Evolutionary conservation across 2,113 vertebrate genomes (phyloP).

Genomic region (Salvelinus alpinus): DNA sequence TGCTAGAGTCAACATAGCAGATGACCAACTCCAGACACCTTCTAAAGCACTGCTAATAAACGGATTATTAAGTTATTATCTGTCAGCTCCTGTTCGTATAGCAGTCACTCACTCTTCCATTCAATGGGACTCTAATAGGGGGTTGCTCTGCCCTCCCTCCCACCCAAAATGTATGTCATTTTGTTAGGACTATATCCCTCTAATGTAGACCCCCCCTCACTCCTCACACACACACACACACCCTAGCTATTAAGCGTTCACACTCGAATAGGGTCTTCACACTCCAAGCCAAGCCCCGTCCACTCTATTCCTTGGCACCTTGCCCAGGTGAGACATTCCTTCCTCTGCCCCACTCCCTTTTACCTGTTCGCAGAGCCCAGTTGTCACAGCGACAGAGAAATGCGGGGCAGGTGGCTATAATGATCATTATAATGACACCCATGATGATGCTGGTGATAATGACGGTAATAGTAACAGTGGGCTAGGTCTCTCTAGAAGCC

Average conservation of each 20-base stretch:
- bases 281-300: conserved; percentile 24
- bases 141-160: background rate
- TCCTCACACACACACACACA: too few relatives aligned
- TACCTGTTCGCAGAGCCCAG: conserved; percentile 51
- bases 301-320: conserved; percentile 44
- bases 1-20: background rate
- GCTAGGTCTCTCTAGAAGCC: conserved; percentile 22
- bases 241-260: too few relatives aligned
- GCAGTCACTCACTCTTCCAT: background rate
- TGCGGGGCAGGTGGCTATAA: conserved; percentile 48
- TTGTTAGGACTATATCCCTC: too few relatives aligned
- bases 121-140: background rate
- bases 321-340: conserved; percentile 48
- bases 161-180: too few relatives aligned
- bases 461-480: conserved; percentile 55
- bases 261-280: too few relatives aligned
- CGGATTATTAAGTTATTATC: conserved; percentile 1
- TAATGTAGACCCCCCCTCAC: too few relatives aligned
- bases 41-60: conserved; percentile 7
- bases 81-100: background rate
- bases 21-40: background rate
- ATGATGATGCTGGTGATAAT: conserved; percentile 66
- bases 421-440: conserved; percentile 57
- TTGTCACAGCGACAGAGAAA: conserved; percentile 52
- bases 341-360: background rate